Conservation (phyloP, 2,113 vertebrate genomes). For the Pituophis catenifer region DNA sequence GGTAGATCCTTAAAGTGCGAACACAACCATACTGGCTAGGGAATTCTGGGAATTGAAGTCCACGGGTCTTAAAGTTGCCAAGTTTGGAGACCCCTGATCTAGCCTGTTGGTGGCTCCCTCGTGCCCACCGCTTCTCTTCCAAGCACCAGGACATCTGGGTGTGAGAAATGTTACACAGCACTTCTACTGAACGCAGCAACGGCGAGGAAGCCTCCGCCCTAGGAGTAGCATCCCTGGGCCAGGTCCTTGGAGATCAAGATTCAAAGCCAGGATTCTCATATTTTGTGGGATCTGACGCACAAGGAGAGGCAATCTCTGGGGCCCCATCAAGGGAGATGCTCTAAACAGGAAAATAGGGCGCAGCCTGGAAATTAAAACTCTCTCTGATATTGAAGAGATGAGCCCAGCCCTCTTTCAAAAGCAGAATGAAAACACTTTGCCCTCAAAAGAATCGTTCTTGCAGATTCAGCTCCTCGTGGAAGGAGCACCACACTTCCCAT, state of each 20-base stretch:
- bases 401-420: not conserved
- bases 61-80: too few relatives aligned
- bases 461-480: not conserved
- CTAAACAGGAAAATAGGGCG: not conserved
- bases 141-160: not conserved
- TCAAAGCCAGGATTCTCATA: not conserved
- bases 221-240: not conserved
- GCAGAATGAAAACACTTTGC: not conserved
- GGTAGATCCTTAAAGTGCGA: too few relatives aligned
- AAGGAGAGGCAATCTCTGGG: conserved; percentile 42
- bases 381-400: not conserved
- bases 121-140: not conserved
- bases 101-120: too few relatives aligned
- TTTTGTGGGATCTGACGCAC: conserved; percentile 11
- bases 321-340: not conserved
- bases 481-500: not conserved
- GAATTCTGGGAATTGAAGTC: too few relatives aligned
- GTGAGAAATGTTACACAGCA: not conserved
- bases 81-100: not conserved
- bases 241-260: not conserved
- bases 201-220: not conserved
- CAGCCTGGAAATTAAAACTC: not conserved
- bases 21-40: too few relatives aligned
- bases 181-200: not conserved
- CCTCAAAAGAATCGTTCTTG: not conserved